These are phyloP conservation scores for Idris sp. DNA, from an alignment of 1,140 invertebrate genomes.

Conservation along the genomic window DNA sequence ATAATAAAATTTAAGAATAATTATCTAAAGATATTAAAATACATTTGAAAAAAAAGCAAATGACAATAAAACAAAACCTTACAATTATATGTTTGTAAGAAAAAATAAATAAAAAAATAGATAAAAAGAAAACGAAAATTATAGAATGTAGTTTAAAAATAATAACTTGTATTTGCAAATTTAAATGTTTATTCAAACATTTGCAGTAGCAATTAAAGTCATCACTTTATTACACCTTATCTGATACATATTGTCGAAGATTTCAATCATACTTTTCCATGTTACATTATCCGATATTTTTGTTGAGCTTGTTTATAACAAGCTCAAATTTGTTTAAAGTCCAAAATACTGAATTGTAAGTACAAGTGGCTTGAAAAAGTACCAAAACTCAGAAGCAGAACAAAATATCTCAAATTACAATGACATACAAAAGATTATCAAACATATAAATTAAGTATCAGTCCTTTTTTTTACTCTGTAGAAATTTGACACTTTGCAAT, in stretches of 20 bases:
- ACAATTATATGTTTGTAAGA: too few relatives aligned
- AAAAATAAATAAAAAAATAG: too few relatives aligned
- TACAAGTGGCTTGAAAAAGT: conserved; percentile 21
- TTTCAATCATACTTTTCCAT: conserved; percentile 28
- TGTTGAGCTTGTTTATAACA: not conserved
- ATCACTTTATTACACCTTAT: conserved; percentile 43
- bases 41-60: too few relatives aligned
- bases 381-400: conserved; percentile 2
- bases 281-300: conserved; percentile 13
- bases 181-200: conserved; percentile 6
- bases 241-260: conserved; percentile 50
- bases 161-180: too few relatives aligned
- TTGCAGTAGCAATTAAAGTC: conserved; percentile 1
- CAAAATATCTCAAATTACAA: not conserved
- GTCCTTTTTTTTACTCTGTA: conserved; percentile 7
- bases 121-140: too few relatives aligned
- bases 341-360: conserved; percentile 45
- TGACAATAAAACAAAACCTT: too few relatives aligned
- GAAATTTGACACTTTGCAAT: not conserved
- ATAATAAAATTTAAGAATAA: too few relatives aligned
- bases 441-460: conserved; percentile 20
- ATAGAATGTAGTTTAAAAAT: too few relatives aligned
- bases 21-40: too few relatives aligned
- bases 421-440: conserved; percentile 22
- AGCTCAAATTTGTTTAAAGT: not conserved